Conservation (phyloP, 2,113 vertebrate species). For the Tragelaphus scriptus region DNA sequence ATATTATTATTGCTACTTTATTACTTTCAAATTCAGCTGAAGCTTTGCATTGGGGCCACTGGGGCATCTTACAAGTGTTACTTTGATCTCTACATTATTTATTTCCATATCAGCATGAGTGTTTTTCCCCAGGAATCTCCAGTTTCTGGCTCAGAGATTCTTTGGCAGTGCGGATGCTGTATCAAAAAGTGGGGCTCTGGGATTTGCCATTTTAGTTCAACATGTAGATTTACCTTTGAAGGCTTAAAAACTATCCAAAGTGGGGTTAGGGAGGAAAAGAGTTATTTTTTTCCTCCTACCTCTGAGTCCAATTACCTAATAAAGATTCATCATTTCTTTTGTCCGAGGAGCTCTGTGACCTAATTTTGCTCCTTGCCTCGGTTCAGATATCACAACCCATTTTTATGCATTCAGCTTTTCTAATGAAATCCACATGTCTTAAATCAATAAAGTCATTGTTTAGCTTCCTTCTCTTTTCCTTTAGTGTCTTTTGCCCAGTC, state of each 20-base stretch:
- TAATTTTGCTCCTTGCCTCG: conserved; percentile 59
- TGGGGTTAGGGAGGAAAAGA: neutral
- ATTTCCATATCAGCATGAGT: conserved; percentile 54
- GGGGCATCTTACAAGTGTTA: neutral
- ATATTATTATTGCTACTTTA: conserved; percentile 57
- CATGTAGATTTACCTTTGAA: conserved; percentile 43
- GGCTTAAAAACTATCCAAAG: conserved; percentile 10
- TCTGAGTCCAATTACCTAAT: conserved; percentile 58
- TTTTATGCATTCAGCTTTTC: conserved; percentile 56
- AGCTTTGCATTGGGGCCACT: neutral
- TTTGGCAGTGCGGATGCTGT: conserved; percentile 1
- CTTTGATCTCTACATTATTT: conserved; percentile 70
- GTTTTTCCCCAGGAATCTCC: conserved; percentile 47
- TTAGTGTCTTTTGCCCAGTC: neutral
- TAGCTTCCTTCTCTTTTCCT: conserved; percentile 29
- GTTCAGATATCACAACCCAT: conserved; percentile 64
- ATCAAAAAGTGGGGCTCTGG: conserved; percentile 2
- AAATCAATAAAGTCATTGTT: conserved; percentile 75
- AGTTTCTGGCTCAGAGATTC: conserved; percentile 45
- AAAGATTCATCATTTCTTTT: conserved; percentile 66
- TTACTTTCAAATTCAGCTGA: conserved; percentile 39
- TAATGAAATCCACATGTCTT: conserved; percentile 76
- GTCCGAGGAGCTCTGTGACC: conserved; percentile 61
- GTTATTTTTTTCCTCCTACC: conserved; percentile 16
- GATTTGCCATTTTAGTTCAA: conserved; percentile 24